Base-by-base conservation (phyloP, 2,113 vertebrate genomes). In the Triplophysa rosa region DNA sequence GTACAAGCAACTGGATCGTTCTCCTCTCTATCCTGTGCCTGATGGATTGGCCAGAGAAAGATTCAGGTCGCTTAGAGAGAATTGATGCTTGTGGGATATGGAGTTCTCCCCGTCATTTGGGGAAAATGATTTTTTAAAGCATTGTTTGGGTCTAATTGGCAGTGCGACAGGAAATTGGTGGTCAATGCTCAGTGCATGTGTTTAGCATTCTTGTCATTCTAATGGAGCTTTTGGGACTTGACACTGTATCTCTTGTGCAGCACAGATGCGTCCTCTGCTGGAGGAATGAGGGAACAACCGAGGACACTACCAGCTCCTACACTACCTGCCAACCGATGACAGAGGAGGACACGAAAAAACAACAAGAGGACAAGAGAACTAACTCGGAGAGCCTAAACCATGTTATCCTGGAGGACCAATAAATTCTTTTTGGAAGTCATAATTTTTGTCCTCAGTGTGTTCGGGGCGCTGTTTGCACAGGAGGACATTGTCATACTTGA, bases 401-500 rank as follows among this genome's bases (percentile, higher is more conserved):
- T 56, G n/a, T 78, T 21, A 66, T 29, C 77, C 4, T 21, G 59
- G 29, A 37, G 67, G 33, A 64, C 19, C 59, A 74, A 26, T 62
- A 3, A 68, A 23, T 54, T 72, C 54, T 72, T 72, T 40, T 21
- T 45, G 21, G 56, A 45, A 73, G 56, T 42, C 61, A 45, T 73
- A 0, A 29, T 52, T 77, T 65, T 37, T 64, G 59, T 54, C 73
- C 52, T 73, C 59, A 40, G 77, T 54, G 58, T 68, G 64, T 67
- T 45, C 58, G 26, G 42, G 24, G 62, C 42, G 21, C 5, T 58
- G 6, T 33, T 69, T 14, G 14, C 42, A 29, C 16, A 40, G 29
- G 58, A 75, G 66, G 47, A 89, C 90, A 86, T 86, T 87, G 65
- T 81, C 82, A 90, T 95, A 95, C 94, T 96, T 95, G 94, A 95